These are phyloP conservation scores for Rhagophthalmus giganteus DNA, from an alignment of 2,888 invertebrate species.

Conservation along the genomic window DNA sequence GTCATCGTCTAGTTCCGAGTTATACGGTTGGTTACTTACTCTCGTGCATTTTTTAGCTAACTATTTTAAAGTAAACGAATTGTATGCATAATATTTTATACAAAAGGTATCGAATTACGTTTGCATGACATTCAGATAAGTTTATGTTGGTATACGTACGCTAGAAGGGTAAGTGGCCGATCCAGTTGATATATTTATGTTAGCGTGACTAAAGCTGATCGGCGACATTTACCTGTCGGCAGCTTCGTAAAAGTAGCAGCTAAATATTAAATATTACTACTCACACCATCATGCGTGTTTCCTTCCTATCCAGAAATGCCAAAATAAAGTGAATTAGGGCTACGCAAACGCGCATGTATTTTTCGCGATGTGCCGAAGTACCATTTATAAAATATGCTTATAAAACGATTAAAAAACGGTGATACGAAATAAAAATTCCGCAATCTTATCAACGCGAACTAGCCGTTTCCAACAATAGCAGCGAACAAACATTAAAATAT, in stretches of 20 bases:
- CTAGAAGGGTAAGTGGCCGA: conserved; percentile 48
- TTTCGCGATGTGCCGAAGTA: no score
- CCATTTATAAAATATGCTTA: no score
- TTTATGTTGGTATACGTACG: conserved; percentile 28
- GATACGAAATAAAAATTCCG: conserved; percentile 10
- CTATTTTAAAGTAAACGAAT: no score
- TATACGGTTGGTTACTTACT: no score
- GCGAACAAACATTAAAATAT: conserved; percentile 25
- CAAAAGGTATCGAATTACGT: conserved; percentile 10
- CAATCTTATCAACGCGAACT: conserved; percentile 20
- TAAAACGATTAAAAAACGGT: no score
- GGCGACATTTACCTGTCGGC: conserved; percentile 48
- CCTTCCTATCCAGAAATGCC: conserved; percentile 21
- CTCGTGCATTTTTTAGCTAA: no score
- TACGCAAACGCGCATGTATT: conserved; percentile 21
- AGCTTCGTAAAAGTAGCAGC: conserved; percentile 45
- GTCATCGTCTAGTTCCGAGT: no score
- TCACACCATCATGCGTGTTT: conserved; percentile 28
- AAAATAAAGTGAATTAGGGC: conserved; percentile 28
- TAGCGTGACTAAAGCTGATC: conserved; percentile 46
- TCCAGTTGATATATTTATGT: conserved; percentile 41
- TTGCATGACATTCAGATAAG: conserved; percentile 22
- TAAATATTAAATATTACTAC: conserved; percentile 40
- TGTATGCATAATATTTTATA: no score
- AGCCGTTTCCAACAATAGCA: conserved; percentile 18